These are phyloP conservation scores for Salminus brasiliensis DNA, from an alignment of 2,113 vertebrate species.

Conservation along the genomic window DNA sequence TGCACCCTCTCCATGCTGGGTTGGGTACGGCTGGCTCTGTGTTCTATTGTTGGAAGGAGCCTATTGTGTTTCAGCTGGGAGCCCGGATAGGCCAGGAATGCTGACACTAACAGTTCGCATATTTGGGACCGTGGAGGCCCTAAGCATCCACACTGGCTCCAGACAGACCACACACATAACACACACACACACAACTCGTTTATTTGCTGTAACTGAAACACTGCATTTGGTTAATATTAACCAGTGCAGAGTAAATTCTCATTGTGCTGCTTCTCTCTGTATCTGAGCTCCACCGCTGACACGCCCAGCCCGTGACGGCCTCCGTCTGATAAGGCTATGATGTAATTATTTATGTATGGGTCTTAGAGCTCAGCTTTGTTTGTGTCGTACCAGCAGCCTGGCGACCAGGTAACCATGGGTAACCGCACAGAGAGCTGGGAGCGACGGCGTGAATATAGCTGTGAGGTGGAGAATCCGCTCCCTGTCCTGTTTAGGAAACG, in stretches of 20 bases:
- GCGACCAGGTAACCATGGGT: conserved; percentile 43
- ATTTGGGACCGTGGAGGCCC: conserved; percentile 49
- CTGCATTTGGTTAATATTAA: neutral
- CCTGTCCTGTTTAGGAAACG: conserved; percentile 28
- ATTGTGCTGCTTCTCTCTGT: neutral
- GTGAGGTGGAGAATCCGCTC: neutral
- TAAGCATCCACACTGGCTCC: conserved; percentile 23
- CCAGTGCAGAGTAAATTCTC: neutral
- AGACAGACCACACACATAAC: conserved; percentile 44
- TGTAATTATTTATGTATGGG: conserved; percentile 63
- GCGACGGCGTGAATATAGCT: conserved; percentile 31
- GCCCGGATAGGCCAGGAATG: conserved; percentile 67
- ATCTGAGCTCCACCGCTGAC: neutral
- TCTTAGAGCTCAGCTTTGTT: conserved; percentile 50
- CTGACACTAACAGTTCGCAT: conserved; percentile 67
- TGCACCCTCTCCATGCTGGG: conserved; percentile 36
- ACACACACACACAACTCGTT: conserved; percentile 8
- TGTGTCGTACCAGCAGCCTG: conserved; percentile 51
- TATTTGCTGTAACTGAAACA: neutral
- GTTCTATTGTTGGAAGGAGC: conserved; percentile 64
- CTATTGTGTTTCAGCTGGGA: conserved; percentile 69
- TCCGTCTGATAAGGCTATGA: conserved; percentile 51
- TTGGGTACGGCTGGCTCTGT: conserved; percentile 63
- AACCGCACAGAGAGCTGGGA: neutral
- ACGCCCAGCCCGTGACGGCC: conserved; percentile 14